Evolutionary conservation across 1,140 invertebrate species (phyloP).

Genomic region (Melanaphis sacchari): DNA sequence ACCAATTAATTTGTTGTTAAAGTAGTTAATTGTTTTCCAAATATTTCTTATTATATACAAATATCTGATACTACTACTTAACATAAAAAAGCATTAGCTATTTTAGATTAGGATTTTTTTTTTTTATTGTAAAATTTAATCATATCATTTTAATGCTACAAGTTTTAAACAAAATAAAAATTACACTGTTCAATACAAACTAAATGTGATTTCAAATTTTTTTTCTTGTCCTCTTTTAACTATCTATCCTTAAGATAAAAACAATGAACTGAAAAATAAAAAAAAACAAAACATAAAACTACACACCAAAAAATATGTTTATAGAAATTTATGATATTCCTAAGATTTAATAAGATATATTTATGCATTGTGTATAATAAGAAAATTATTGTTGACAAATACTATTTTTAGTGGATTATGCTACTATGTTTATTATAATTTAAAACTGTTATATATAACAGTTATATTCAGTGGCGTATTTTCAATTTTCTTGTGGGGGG

Average conservation of each 20-base stretch:
- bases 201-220: neutral
- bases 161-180: neutral
- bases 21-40: neutral
- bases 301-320: neutral
- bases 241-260: neutral
- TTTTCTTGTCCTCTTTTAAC: neutral
- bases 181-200: neutral
- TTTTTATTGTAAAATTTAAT: slow-evolving; percentile 1
- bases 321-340: neutral
- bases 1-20: neutral
- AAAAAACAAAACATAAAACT: neutral
- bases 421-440: neutral
- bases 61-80: neutral
- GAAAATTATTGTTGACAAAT: neutral
- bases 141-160: slow-evolving; percentile 3
- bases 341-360: neutral
- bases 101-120: neutral
- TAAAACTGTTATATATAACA: too few relatives aligned
- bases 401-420: neutral
- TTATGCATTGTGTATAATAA: neutral
- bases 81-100: neutral
- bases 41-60: slow-evolving; percentile 34
- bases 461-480: too few relatives aligned
- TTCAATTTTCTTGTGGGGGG: too few relatives aligned
- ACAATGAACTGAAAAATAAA: neutral